phyloP scores from a whole-genome alignment of 2,797 vertebrate genomes.

The Monodelphis domestica region DNA sequence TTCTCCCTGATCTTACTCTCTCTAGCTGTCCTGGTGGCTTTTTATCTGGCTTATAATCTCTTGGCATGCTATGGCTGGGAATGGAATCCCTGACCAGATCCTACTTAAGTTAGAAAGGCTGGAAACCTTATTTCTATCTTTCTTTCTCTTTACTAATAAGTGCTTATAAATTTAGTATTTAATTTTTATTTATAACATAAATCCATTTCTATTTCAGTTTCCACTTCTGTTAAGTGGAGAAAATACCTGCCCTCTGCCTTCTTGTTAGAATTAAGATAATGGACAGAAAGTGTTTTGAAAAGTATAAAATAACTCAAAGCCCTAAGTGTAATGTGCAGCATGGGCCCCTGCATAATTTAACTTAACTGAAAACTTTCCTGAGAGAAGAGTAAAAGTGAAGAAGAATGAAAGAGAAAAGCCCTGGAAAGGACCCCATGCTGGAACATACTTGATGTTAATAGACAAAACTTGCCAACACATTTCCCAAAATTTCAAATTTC shows the following conservation, averaged over 20 bases:
- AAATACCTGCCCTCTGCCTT: conserved; percentile 1
- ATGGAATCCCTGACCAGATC: too few species aligned
- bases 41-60: too few species aligned
- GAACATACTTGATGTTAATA: conserved; percentile 66
- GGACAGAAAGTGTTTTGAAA: conserved; percentile 8
- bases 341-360: not conserved
- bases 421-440: not conserved
- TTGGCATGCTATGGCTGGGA: too few species aligned
- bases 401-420: conserved; percentile 39
- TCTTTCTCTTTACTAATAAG: too few species aligned
- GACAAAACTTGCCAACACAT: conserved; percentile 55
- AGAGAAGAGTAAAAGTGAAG: not conserved
- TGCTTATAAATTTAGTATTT: too few species aligned
- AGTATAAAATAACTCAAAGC: not conserved
- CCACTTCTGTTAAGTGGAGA: conserved; percentile 11
- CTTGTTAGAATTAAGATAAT: conserved; percentile 18
- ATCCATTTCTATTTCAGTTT: conserved; percentile 29
- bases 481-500: conserved; percentile 59
- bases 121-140: too few species aligned
- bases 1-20: too few species aligned
- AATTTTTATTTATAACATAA: too few species aligned
- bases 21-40: too few species aligned
- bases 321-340: not conserved
- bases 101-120: too few species aligned
- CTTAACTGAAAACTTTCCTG: conserved; percentile 38